Percentiles rank a stretch among this genome's conserved stretches.
Conservation (phyloP, 2,888 invertebrate genomes). For the Tetragonisca angustula region DNA sequence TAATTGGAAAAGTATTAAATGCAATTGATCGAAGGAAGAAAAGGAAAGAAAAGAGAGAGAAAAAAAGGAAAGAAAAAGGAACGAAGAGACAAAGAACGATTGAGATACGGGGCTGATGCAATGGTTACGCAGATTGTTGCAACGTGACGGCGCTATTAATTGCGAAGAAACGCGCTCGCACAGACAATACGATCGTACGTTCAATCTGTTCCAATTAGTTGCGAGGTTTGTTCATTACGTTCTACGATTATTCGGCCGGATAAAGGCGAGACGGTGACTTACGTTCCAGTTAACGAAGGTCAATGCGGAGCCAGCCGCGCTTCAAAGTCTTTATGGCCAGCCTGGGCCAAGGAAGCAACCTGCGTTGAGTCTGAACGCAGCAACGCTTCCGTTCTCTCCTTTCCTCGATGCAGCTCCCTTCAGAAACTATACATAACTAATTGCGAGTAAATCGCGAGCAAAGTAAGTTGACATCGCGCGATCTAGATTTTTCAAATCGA, state of each 20-base stretch:
- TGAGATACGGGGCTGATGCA: slow-evolving; percentile 23
- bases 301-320: slow-evolving; percentile 35
- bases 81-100: background rate
- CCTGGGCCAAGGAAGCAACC: background rate
- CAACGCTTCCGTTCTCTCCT: background rate
- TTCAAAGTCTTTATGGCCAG: slow-evolving; percentile 25
- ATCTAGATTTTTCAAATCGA: background rate
- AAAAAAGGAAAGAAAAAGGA: background rate
- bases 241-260: slow-evolving; percentile 56
- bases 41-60: background rate
- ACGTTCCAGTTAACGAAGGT: slow-evolving; percentile 49
- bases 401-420: background rate
- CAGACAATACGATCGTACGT: slow-evolving; percentile 40
- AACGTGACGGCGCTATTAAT: slow-evolving; percentile 59
- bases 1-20: slow-evolving; percentile 5
- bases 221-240: slow-evolving; percentile 59
- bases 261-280: slow-evolving; percentile 55
- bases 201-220: slow-evolving; percentile 64
- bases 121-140: slow-evolving; percentile 65
- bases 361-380: slow-evolving; percentile 2
- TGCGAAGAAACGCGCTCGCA: slow-evolving; percentile 49
- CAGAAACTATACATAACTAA: background rate
- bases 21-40: background rate
- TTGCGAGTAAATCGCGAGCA: no score
- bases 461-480: background rate